phyloP scores from a whole-genome alignment of 2,113 vertebrate genomes.

The Leucopternis melanops region DNA sequence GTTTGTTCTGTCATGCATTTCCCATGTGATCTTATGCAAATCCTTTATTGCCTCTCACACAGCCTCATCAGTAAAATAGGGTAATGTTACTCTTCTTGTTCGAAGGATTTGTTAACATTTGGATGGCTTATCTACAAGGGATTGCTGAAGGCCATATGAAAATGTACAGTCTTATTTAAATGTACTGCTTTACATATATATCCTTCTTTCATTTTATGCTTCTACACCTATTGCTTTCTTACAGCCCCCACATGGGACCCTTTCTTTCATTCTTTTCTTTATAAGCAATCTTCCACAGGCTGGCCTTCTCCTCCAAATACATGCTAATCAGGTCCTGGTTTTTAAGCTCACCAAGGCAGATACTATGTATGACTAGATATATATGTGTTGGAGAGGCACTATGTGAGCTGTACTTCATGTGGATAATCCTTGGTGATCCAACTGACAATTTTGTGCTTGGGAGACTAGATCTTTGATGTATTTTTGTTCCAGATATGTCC shows the following conservation, averaged over 20 bases:
- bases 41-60: background rate
- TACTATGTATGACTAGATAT: background rate
- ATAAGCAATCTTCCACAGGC: background rate
- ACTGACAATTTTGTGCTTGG: background rate
- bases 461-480: background rate
- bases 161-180: conserved; percentile 12
- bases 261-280: background rate
- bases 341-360: background rate
- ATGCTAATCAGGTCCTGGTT: background rate
- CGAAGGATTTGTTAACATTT: background rate
- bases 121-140: background rate
- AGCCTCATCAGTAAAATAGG: background rate
- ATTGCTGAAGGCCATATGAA: background rate
- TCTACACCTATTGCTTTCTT: background rate
- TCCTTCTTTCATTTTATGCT: background rate
- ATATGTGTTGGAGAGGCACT: background rate
- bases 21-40: conserved; percentile 41
- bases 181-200: background rate
- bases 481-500: background rate
- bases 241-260: background rate
- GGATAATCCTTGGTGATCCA: background rate
- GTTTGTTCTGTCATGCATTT: conserved; percentile 24
- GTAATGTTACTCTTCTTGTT: background rate
- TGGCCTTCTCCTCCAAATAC: background rate
- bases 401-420: background rate